A percentile compares a stretch with the other conserved stretches of the same genome.
Conservation (phyloP, 2,888 invertebrate genomes). For the Spisula subtruncata region DNA sequence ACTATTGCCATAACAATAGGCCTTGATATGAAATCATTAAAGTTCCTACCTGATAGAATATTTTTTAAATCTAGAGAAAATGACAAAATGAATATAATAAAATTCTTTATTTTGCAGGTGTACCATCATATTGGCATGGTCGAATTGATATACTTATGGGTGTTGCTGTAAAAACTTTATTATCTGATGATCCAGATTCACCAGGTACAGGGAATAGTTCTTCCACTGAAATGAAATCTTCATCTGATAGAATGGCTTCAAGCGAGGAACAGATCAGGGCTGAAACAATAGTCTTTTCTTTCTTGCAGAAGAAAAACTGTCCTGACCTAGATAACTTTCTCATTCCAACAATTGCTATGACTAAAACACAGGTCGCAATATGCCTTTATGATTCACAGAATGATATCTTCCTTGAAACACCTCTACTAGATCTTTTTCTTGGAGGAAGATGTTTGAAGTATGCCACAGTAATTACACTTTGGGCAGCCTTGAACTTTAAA, state of each 20-base stretch:
- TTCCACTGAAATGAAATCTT: neutral
- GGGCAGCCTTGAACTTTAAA: constrained; percentile 31
- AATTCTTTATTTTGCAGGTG: constrained; percentile 8
- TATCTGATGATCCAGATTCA: neutral
- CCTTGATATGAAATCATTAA: neutral
- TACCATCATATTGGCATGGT: constrained; percentile 24
- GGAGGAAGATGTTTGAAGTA: neutral
- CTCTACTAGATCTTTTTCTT: neutral
- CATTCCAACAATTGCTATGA: constrained; percentile 27
- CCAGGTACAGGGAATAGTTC: neutral
- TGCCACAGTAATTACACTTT: neutral
- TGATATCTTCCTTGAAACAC: constrained; percentile 29
- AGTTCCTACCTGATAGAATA: neutral
- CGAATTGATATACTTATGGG: constrained; percentile 11
- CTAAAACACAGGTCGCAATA: constrained; percentile 15
- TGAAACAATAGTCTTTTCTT: constrained; percentile 24
- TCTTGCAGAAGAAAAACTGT: neutral
- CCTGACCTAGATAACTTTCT: constrained; percentile 11
- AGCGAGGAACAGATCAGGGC: constrained; percentile 12
- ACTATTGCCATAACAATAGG: neutral
- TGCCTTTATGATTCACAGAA: constrained; percentile 22
- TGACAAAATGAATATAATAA: neutral
- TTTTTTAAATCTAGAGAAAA: neutral
- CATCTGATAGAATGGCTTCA: neutral
- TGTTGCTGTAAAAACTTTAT: neutral